Evolutionary conservation across 2,797 vertebrate species (phyloP), one percentile per base, ranked within the genome.

Genomic region (Erpetoichthys calabaricus): DNA sequence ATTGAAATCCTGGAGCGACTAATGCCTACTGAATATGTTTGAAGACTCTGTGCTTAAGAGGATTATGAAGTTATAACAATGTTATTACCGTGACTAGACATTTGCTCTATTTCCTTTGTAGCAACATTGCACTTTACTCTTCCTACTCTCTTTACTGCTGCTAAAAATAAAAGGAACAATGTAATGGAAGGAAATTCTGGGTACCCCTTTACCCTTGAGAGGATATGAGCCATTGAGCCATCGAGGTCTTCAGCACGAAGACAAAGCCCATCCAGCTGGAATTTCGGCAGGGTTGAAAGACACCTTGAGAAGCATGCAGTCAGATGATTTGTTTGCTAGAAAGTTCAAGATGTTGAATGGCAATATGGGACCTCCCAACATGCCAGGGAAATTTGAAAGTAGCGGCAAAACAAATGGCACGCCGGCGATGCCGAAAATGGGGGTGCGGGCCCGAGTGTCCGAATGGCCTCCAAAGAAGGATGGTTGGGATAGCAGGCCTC

Each of bases 401-500:
- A 61, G 62, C 56, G 80, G 74, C 58, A 91, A 91, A 64, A 67
- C 85, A 61, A 94, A 90, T 10, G 89, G 92, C 60, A 86, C 86
- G 49, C 91, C 91, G 45, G 89, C 88, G 51, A 78, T 97, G 85
- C 94, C 94, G 70, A 99, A 99, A 80, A 98, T 99, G 94, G 95
- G 95, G 0, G 91, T 98, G 65, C 82, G 92, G 66, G 94, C 94
- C 53, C 80, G 92, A 69, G 90, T 92, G 55, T 94, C 94, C 0
- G 94, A 98, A 51, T 97, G 94, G 92, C 94, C 91, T 8, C 91
- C 91, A 1, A 91, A 89, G 71, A 93, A 90, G 64, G 92, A 98
- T 45, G 71, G 75, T 6, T 94, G 92, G 91, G 92, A 92, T 52
- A 85, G 83, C 57, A 81, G 83, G 59, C 77, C 84, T 60, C 81